phyloP scores from a whole-genome alignment of 1,140 invertebrate species.

The Stegodyphus dumicola region DNA sequence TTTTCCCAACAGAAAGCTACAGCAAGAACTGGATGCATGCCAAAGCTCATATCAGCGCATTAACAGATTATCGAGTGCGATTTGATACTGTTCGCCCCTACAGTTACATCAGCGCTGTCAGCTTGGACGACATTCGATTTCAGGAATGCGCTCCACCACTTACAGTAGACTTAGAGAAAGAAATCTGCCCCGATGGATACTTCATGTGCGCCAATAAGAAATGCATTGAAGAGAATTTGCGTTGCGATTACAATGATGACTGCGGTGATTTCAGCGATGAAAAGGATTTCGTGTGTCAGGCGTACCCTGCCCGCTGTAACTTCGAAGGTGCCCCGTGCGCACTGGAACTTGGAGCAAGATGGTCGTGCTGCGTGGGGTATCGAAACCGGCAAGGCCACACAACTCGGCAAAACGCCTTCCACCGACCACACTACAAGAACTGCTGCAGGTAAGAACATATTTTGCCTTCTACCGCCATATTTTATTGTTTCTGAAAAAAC shows the following conservation, averaged over 20 bases:
- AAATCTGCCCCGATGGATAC: neutral
- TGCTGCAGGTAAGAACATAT: neutral
- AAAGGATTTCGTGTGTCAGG: constrained; percentile 12
- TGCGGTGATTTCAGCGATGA: constrained; percentile 52
- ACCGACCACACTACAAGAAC: constrained; percentile 28
- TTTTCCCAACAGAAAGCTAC: too few relatives aligned
- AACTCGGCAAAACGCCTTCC: neutral
- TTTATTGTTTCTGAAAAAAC: too few relatives aligned
- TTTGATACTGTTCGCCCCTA: constrained; percentile 34
- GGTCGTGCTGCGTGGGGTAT: neutral
- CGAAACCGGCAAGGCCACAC: neutral
- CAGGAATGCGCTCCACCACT: constrained; percentile 26
- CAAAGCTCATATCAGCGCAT: neutral
- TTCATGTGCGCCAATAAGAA: constrained; percentile 34
- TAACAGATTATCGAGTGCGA: constrained; percentile 20
- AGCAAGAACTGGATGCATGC: constrained; percentile 33
- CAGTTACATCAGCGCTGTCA: neutral
- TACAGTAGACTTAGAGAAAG: neutral
- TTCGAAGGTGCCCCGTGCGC: constrained; percentile 23
- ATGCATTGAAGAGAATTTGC: constrained; percentile 21
- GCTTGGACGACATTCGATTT: constrained; percentile 44
- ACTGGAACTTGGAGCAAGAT: constrained; percentile 14
- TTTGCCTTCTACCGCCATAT: too few relatives aligned
- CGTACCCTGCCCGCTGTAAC: constrained; percentile 22
- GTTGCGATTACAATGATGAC: constrained; percentile 50